Evolutionary conservation across 1,140 invertebrate species (phyloP), one percentile per base, ranked within the genome.

Genomic region (Hylaeus anthracinus): DNA sequence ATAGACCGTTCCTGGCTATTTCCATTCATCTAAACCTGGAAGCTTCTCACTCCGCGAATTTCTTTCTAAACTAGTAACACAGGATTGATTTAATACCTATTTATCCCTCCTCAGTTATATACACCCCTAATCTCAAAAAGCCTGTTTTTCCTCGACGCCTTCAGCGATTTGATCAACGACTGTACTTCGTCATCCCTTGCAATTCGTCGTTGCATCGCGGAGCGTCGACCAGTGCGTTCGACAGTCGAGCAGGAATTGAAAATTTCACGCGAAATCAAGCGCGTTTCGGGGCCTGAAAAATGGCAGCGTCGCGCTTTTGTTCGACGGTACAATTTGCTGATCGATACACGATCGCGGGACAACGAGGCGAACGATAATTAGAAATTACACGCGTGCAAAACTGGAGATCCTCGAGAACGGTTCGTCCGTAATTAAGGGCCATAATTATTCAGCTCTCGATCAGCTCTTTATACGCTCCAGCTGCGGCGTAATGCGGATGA

Each of bases 371-470:
- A 37, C 15, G 70, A n/a, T 73, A 79, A 79, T 73, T 79, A 56
- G 60, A 65, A 72, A 39, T 55, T 78, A 71, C n/a, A 43, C 58
- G 67, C 55, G 26, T 39, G 15, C 37, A 1, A 3, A 51, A 9
- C 8, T 45, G 51, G 69, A 60, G 69, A 45, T 56, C 60, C 69
- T 70, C 26, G 65, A 9, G 43, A 56, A 45, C 64, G 14, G 26
- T 3, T 55, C 45, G 48, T 51, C 67, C 60, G 72, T 79, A 72
- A 79, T 79, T 73, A 15, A 72, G 72, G 41, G n/a, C 37, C 72
- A 67, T 80, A 66, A 80, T 80, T 80, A 75, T 75, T 67, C 72
- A 12, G 26, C 61, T n/a, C 71, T 79, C 71, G 45, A 65, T 55
- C 63, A 48, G 51, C 63, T 74, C 55, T 65, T 60, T 74, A 14